Evolutionary conservation across 2,888 invertebrate species (phyloP).

Genomic region (Physocephala rufipes): DNA sequence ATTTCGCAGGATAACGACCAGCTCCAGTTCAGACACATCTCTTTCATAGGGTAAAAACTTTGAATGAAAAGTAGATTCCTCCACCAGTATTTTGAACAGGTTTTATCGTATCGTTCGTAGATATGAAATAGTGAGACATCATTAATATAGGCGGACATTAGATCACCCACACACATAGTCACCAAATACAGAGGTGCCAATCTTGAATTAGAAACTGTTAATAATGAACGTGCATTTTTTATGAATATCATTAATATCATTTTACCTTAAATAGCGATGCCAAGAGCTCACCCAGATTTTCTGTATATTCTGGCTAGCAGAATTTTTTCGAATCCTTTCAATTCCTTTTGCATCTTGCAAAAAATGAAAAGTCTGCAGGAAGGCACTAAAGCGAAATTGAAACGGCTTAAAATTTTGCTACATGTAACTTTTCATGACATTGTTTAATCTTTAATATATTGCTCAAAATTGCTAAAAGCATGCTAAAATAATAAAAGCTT

Average conservation of each 20-base stretch:
- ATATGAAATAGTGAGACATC: slow-evolving; percentile 62
- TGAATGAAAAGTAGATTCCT: slow-evolving; percentile 63
- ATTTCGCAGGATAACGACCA: slow-evolving; percentile 65
- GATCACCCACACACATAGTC: slow-evolving; percentile 55
- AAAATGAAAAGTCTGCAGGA: slow-evolving; percentile 59
- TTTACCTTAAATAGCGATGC: slow-evolving; percentile 57
- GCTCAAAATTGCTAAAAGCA: too few species aligned
- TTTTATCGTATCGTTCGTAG: slow-evolving; percentile 58
- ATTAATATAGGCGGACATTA: slow-evolving; percentile 56
- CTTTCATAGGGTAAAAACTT: slow-evolving; percentile 57
- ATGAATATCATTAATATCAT: not conserved
- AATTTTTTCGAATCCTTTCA: slow-evolving; percentile 52
- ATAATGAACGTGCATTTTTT: too few species aligned
- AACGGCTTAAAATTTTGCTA: too few species aligned
- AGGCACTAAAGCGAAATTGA: slow-evolving; percentile 51
- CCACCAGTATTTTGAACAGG: slow-evolving; percentile 61
- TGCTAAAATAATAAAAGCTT: too few species aligned
- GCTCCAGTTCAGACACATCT: slow-evolving; percentile 64
- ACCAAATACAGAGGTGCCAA: slow-evolving; percentile 60
- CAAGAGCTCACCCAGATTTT: slow-evolving; percentile 54
- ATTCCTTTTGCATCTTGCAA: slow-evolving; percentile 53
- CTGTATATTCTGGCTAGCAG: slow-evolving; percentile 49
- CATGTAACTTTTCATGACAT: too few species aligned
- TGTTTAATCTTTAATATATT: too few species aligned
- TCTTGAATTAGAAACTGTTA: slow-evolving; percentile 48